Evolutionary conservation across 2,888 invertebrate species (phyloP), one percentile per base, ranked within the genome.

Genomic region (Saturnia japonica): DNA sequence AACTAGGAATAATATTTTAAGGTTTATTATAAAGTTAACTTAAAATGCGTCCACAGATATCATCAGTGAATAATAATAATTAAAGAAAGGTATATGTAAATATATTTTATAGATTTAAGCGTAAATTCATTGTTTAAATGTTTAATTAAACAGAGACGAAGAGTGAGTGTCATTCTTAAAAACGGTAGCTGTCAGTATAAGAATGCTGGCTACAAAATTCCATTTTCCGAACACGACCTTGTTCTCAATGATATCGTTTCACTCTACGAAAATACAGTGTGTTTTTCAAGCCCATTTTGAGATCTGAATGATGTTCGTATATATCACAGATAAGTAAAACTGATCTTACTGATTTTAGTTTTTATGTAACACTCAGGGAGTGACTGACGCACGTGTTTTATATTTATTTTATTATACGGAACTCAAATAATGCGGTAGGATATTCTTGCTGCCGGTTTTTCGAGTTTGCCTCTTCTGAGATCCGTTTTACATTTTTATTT

Each of bases 401-500:
- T 34, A 34, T 34, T 34, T 57, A 75, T 71, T 75, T 69, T 73
- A 74, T 78, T 77, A 74, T 75, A 75, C 77, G 73, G 76, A 78
- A 77, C 77, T 77, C 79, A 82, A 81, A 81, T 78, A 76, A 72
- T 74, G 74, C 75, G 73, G 74, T 74, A 74, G 77, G 77, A 78
- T 74, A 79, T 78, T 73, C 73, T 77, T 77, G 79, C 82, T 80
- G 62, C 7, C 25, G 77, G 73, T 84, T 86, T 85, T 87, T 88
- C 82, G 81, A 79, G 19, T 78, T 77, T 84, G 78, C 83, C 82
- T 82, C 85, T 82, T 80, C 81, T 79, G 85, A 85, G 87, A 88
- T 85, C 82, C 85, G 81, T 85, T 89, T 89, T 87, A 86, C 87
- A 88, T 89, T 90, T 89, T 90, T 89, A 88, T 89, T 89, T 89